Base-by-base conservation (phyloP, 2,797 vertebrate genomes). In the Poecilia picta region DNA sequence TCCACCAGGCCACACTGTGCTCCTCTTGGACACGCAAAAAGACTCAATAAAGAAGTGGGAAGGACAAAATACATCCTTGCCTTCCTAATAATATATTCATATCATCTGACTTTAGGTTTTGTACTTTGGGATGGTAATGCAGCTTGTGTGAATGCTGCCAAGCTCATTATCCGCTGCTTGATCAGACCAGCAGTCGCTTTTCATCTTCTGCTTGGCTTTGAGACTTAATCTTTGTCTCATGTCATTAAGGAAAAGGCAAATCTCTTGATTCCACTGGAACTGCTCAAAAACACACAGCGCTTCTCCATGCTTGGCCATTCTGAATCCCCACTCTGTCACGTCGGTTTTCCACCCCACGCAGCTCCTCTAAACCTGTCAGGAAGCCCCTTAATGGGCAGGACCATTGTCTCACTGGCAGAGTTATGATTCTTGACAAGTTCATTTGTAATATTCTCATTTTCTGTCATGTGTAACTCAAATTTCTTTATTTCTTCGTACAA, bases 21-120 rank as follows among this genome's bases (percentile, higher is more conserved):
- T 74, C 57, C 70, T 23, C 81, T 84, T 66, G n/a, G 64, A 75
- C 25, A 79, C 59, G 75, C 57, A 47, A 70, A 45, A 76, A 80
- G 78, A 87, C 81, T 78, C 72, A 83, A 82, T 82, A 74, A 87
- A 76, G 73, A 83, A 75, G 70, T 71, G 51, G 66, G 39, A 41
- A 53, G 68, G 72, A 80, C 51, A 62, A 59, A 7, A 73, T 55
- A 45, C 59, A 23, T 20, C 25, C 77, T 72, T 25, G 59, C 75
- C 76, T 74, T 83, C 78, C 78, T 83, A 66, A 76, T 87, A 74
- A 82, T 84, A 83, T 81, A 87, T 89, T 46, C 79, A 85, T 70
- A 70, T 83, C 85, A 73, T 78, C 76, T 47, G 73, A 39, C 49
- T 82, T 36, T 72, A 41, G 59, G 78, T 74, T 33, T 31, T 47